Evolutionary conservation across 2,113 vertebrate species (phyloP).

Genomic region (Pterocles gutturalis): DNA sequence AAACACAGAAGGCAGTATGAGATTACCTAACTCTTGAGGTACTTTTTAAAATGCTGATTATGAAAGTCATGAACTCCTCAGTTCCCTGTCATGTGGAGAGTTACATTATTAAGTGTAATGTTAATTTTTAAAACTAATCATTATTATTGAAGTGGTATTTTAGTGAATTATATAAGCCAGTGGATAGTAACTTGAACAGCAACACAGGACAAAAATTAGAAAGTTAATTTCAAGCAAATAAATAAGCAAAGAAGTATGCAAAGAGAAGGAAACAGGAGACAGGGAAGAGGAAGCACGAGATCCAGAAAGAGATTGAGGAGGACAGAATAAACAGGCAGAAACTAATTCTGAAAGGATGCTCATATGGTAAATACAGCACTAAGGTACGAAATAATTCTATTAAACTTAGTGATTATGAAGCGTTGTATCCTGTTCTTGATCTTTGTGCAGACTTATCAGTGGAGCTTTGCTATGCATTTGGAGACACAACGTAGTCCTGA

Average conservation of each 20-base stretch:
- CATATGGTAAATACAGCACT: rapidly evolving
- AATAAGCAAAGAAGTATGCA: neutral
- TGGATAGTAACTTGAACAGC: neutral
- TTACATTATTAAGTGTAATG: neutral
- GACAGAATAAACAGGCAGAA: neutral
- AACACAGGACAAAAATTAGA: neutral
- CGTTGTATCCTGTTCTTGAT: neutral
- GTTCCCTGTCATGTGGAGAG: neutral
- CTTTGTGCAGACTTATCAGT: neutral
- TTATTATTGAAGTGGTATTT: constrained; percentile 1
- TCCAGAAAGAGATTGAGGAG: neutral
- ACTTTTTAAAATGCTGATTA: neutral
- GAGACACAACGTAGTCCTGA: neutral
- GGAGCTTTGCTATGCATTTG: neutral
- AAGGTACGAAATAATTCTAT: neutral
- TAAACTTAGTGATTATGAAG: neutral
- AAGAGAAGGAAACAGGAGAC: neutral
- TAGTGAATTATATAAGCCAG: neutral
- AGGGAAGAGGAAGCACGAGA: neutral
- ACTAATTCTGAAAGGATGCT: neutral
- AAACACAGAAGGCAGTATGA: neutral
- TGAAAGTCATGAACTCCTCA: neutral
- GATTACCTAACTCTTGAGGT: neutral
- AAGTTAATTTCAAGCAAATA: neutral
- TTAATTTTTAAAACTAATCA: constrained; percentile 23